These are phyloP conservation scores for Paragorgia papillata DNA, from an alignment of 92 coral and sea anemone species.

Conservation along the genomic window DNA sequence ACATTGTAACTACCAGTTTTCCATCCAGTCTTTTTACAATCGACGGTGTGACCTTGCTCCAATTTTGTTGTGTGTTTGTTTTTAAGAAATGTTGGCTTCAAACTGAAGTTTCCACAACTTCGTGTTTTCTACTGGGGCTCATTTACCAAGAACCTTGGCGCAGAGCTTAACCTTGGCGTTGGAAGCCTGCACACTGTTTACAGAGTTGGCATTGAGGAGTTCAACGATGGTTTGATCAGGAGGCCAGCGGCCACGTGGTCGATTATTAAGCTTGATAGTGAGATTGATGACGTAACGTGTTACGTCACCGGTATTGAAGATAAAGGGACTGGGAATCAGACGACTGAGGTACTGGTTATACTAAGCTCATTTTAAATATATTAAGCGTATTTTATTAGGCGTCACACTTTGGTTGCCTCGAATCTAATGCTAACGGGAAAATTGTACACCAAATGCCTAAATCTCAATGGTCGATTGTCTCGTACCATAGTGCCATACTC, in stretches of 20 bases:
- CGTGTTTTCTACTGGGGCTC: conserved; percentile 96
- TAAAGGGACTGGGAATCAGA: conserved; percentile 66
- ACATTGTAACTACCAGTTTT: no score
- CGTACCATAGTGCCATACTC: no score
- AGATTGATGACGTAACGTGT: conserved; percentile 84
- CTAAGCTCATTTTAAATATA: no score
- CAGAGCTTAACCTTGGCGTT: conserved; percentile 74
- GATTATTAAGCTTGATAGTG: conserved; percentile 83
- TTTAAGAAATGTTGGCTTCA: conserved; percentile 76
- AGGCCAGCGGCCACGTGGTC: conserved; percentile 94
- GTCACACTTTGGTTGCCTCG: no score
- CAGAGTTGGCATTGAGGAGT: conserved; percentile 71
- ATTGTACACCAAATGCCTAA: no score
- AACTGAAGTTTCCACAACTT: conserved; percentile 84
- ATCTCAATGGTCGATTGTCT: no score
- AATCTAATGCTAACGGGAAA: no score
- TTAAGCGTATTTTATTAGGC: no score
- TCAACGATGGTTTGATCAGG: conserved; percentile 77
- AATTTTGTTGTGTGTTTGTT: background rate
- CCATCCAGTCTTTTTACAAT: no score
- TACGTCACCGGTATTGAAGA: conserved; percentile 96
- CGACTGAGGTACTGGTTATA: conserved; percentile 67
- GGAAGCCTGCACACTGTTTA: conserved; percentile 81
- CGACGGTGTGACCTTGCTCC: no score
- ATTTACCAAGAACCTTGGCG: conserved; percentile 89